These are phyloP conservation scores for Adelphocoris suturalis DNA, from an alignment of 2,888 invertebrate species.

Conservation along the genomic window DNA sequence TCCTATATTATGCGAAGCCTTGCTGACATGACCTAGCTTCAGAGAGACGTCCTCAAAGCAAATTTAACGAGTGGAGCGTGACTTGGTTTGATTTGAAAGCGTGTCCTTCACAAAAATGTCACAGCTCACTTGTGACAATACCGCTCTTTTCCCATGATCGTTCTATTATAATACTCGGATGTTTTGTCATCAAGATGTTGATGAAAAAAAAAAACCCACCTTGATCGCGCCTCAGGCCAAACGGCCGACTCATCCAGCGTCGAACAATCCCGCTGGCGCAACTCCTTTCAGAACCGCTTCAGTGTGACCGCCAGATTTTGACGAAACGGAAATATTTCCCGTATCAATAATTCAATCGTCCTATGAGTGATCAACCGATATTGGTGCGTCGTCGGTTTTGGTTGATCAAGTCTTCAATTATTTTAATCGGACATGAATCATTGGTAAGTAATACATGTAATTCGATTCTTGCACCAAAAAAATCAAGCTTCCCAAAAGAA, in stretches of 20 bases:
- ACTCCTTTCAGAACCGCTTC: neutral
- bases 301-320: neutral
- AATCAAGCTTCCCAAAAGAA: too few species aligned
- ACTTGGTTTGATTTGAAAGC: neutral
- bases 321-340: conserved; percentile 30
- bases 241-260: conserved; percentile 16
- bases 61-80: too few species aligned
- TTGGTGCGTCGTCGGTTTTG: too few species aligned
- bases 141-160: neutral
- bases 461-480: too few species aligned
- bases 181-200: neutral
- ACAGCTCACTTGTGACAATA: neutral
- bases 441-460: too few species aligned
- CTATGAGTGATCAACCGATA: too few species aligned
- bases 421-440: too few species aligned
- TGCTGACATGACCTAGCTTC: too few species aligned
- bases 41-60: too few species aligned
- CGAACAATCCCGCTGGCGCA: neutral
- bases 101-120: neutral
- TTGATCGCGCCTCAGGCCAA: neutral
- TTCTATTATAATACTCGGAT: conserved; percentile 22
- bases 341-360: too few species aligned
- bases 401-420: too few species aligned
- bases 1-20: too few species aligned
- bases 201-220: neutral